Evolutionary conservation across 2,888 invertebrate species (phyloP), one percentile per base, ranked within the genome.

Genomic region (Morpho helenor): DNA sequence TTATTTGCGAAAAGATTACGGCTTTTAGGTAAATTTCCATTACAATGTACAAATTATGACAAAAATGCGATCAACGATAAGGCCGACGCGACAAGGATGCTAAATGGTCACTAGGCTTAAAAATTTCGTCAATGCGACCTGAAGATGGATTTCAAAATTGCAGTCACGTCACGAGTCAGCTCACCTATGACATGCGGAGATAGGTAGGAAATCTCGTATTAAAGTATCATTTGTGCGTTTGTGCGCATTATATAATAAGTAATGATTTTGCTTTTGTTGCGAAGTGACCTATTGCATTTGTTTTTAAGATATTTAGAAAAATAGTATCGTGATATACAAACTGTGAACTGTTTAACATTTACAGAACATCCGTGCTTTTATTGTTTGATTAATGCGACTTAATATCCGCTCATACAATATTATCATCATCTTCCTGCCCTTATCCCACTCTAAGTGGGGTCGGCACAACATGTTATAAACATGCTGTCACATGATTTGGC

Each of bases 101-200:
- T 51, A 50, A 59, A 10, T 55, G 55, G 56, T 57, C 56, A 54
- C 39, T 52, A 46, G 44, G 41, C 44, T 48, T 57, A 8, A 53
- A 57, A 60, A 57, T 54, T 52, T 46, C 45, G 49, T 50, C 56
- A 63, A 54, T 50, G 44, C 8, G n/a, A 47, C 56, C 40, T 47
- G 53, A 7, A 23, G 46, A 10, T 43, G 49, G 47, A 50, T 59
- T 61, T 59, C 61, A 63, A 61, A 59, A 63, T 56, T 58, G 45
- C 54, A 63, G 61, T 61, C 61, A 59, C 61, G 62, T 66, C 61
- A 59, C 67, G 56, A 64, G 66, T 64, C 59, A 63, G 62, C 64
- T 82, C 79, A 82, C 76, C 79, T 79, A 77, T 79, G 77, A 80
- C 80, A 73, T 65, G 70, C 55, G 57, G 54, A 61, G 66, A 64